Conservation (phyloP, 30 jellyfish, hydroid and myxozoan species). For the Hydractinia echinata region DNA sequence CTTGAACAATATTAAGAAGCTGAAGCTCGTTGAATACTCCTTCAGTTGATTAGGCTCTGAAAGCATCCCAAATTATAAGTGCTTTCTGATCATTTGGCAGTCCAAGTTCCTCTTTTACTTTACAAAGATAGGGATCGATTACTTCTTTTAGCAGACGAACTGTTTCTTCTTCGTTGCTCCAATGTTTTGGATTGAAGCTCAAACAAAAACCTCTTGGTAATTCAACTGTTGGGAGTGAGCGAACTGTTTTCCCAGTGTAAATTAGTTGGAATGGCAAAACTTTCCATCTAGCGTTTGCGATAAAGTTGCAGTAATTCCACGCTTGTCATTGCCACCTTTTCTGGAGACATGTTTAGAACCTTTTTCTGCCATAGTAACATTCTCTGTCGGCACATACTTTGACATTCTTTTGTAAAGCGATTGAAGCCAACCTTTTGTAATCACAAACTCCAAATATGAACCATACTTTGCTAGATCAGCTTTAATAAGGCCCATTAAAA, state of each 20-base stretch:
- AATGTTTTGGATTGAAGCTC: slow-evolving; percentile 18
- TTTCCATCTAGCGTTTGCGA: slow-evolving; percentile 12
- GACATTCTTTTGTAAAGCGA: not conserved
- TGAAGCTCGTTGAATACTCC: not conserved
- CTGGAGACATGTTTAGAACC: slow-evolving; percentile 24
- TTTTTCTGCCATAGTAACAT: slow-evolving; percentile 18
- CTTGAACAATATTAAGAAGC: not conserved
- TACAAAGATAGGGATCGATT: slow-evolving; percentile 1
- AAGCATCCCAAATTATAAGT: slow-evolving; percentile 20
- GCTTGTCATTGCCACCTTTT: slow-evolving; percentile 32
- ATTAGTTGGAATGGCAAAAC: slow-evolving; percentile 5
- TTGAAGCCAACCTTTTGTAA: too few relatives aligned
- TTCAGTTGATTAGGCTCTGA: slow-evolving; percentile 19
- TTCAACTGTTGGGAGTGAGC: slow-evolving; percentile 26
- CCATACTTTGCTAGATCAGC: too few relatives aligned
- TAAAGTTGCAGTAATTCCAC: slow-evolving; percentile 3
- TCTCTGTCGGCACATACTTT: slow-evolving; percentile 24
- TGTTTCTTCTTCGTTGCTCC: slow-evolving; percentile 18
- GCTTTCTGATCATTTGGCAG: too few relatives aligned
- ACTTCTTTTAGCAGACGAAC: not conserved
- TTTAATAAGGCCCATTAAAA: too few relatives aligned
- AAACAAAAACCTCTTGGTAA: slow-evolving; percentile 18
- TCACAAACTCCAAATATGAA: too few relatives aligned
- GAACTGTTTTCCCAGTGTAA: slow-evolving; percentile 14
- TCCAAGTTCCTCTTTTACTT: slow-evolving; percentile 5